Conservation (phyloP, 2,113 vertebrate species). For the Aspidoscelis tigris region DNA sequence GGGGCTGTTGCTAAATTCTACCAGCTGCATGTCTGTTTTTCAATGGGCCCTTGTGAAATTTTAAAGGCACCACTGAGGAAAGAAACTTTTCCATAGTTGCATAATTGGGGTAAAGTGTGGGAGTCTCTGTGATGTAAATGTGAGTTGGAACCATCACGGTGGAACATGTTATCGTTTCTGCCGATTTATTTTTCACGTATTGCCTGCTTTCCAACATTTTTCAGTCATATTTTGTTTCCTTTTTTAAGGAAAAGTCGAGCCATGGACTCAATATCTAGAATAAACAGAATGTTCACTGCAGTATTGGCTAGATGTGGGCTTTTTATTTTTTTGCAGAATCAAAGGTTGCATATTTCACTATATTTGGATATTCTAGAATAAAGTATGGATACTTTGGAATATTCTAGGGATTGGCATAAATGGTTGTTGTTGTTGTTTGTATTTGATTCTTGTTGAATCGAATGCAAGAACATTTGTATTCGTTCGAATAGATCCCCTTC, state of each 20-base stretch:
- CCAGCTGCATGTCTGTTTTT: constrained; percentile 59
- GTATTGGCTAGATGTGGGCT: no score
- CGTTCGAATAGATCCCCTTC: no score
- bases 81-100: neutral
- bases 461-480: no score
- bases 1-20: constrained; percentile 59
- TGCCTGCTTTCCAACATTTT: neutral
- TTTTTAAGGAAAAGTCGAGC: no score
- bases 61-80: constrained; percentile 12
- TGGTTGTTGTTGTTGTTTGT: no score
- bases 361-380: no score
- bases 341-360: no score
- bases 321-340: no score
- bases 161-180: fast-evolving
- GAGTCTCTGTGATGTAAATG: constrained; percentile 38
- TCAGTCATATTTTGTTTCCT: neutral
- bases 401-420: no score
- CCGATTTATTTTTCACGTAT: fast-evolving
- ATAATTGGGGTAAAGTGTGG: neutral
- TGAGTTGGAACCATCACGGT: constrained; percentile 29
- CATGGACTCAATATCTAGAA: neutral
- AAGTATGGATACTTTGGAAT: no score
- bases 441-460: no score
- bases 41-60: constrained; percentile 24
- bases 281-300: no score